phyloP scores from a whole-genome alignment of 2,797 vertebrate genomes.

The Chiloscyllium punctatum region DNA sequence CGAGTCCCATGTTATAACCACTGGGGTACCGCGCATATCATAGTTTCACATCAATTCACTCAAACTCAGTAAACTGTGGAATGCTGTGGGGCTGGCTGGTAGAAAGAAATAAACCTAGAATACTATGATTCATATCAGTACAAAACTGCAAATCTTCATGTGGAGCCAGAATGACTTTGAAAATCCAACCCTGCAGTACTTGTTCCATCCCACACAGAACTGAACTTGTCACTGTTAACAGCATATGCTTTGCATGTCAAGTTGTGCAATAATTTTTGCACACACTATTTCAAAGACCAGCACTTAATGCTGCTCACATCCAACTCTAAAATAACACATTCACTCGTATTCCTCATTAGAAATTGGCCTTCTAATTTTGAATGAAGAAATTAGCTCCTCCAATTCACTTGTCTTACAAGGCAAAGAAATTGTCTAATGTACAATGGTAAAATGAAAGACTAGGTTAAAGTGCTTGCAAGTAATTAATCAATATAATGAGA shows the following conservation, averaged over 20 bases:
- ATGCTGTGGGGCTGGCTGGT: not conserved
- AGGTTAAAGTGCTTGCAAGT: slow-evolving; percentile 28
- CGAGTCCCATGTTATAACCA: not conserved
- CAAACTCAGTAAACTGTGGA: not conserved
- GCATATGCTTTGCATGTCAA: not conserved
- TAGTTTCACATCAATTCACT: not conserved
- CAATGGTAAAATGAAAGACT: slow-evolving; percentile 16
- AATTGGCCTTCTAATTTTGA: slow-evolving; percentile 27
- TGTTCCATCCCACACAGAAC: not conserved
- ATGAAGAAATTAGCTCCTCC: slow-evolving; percentile 28
- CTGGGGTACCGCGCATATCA: not conserved
- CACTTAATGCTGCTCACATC: slow-evolving; percentile 32
- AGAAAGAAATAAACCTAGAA: not conserved
- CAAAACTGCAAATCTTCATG: not conserved
- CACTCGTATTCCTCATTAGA: slow-evolving; percentile 30
- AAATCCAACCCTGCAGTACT: not conserved
- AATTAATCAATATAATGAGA: slow-evolving; percentile 34
- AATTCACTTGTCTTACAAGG: slow-evolving; percentile 30
- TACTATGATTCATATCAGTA: not conserved
- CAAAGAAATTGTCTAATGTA: not conserved
- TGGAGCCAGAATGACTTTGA: not conserved
- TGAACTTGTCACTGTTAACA: not conserved
- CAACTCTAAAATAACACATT: slow-evolving; percentile 14
- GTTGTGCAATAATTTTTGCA: not conserved
- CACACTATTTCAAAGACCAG: not conserved